Evolutionary conservation across 2,888 invertebrate genomes (phyloP).

Genomic region (Erpobdella octoculata): DNA sequence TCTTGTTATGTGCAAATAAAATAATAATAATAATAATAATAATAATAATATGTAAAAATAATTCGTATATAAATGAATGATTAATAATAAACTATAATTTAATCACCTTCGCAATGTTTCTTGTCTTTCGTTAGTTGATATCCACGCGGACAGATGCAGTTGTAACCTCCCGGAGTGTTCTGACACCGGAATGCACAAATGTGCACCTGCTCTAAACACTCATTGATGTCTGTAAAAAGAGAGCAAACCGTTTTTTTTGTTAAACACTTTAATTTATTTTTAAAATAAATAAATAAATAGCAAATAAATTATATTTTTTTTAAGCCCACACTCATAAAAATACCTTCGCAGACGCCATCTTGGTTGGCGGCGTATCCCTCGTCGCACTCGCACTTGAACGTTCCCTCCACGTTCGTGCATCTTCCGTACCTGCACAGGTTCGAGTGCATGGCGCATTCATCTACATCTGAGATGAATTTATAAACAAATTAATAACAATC

Average conservation of each 20-base stretch:
- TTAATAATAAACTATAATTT: no score
- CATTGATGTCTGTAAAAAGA: slow-evolving; percentile 62
- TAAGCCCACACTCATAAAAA: slow-evolving; percentile 41
- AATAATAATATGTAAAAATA: no score
- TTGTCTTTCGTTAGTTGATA: slow-evolving; percentile 73
- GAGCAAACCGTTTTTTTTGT: no score
- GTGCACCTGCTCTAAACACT: slow-evolving; percentile 69
- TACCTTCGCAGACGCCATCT: slow-evolving; percentile 74
- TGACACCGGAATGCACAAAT: slow-evolving; percentile 78
- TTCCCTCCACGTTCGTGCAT: slow-evolving; percentile 58
- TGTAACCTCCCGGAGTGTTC: slow-evolving; percentile 70
- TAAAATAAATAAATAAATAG: not conserved
- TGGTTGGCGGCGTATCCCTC: slow-evolving; percentile 65
- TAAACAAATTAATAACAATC: not conserved
- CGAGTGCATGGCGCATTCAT: slow-evolving; percentile 72
- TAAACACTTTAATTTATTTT: no score
- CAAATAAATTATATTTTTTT: not conserved
- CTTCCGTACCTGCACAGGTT: slow-evolving; percentile 56
- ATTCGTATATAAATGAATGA: no score
- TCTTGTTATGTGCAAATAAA: no score
- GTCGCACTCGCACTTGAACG: slow-evolving; percentile 68
- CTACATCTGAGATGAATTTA: slow-evolving; percentile 64
- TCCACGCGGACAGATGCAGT: slow-evolving; percentile 78
- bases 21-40: no score
- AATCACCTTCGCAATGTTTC: slow-evolving; percentile 69